phyloP scores from a whole-genome alignment of 2,888 invertebrate genomes.

The Amphipoea oculea region DNA sequence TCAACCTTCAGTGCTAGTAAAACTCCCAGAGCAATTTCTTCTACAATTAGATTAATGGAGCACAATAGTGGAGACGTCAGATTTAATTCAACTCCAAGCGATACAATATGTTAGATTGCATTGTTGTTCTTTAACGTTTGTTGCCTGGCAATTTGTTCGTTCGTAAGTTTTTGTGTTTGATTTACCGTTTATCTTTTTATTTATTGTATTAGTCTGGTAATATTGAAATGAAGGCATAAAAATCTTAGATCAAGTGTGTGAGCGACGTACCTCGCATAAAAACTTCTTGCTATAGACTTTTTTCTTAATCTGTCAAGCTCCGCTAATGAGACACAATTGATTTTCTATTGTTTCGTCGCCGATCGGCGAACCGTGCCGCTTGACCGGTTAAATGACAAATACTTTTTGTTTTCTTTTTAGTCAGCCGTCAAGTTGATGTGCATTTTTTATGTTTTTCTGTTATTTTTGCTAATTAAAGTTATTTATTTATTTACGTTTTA shows the following conservation, averaged over 20 bases:
- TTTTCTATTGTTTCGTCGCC: too few species aligned
- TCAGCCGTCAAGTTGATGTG: too few species aligned
- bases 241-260: neutral
- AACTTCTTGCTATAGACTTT: too few species aligned
- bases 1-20: slow-evolving; percentile 2
- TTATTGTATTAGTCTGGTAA: neutral
- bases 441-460: neutral
- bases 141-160: neutral
- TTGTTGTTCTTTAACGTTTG: slow-evolving; percentile 26
- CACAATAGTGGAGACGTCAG: slow-evolving; percentile 30
- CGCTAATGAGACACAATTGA: too few species aligned
- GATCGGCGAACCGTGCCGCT: too few species aligned
- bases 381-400: too few species aligned
- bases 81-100: slow-evolving; percentile 41
- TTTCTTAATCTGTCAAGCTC: too few species aligned
- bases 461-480: neutral
- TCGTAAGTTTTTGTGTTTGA: neutral
- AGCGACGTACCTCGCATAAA: too few species aligned
- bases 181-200: neutral
- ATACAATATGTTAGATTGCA: slow-evolving; percentile 39
- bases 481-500: too few species aligned
- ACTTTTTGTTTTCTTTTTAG: too few species aligned
- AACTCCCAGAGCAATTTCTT: slow-evolving; percentile 32
- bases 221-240: neutral
- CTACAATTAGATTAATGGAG: slow-evolving; percentile 39